Conservation (phyloP, 2,113 vertebrate genomes). For the Rhagologus leucostigma region DNA sequence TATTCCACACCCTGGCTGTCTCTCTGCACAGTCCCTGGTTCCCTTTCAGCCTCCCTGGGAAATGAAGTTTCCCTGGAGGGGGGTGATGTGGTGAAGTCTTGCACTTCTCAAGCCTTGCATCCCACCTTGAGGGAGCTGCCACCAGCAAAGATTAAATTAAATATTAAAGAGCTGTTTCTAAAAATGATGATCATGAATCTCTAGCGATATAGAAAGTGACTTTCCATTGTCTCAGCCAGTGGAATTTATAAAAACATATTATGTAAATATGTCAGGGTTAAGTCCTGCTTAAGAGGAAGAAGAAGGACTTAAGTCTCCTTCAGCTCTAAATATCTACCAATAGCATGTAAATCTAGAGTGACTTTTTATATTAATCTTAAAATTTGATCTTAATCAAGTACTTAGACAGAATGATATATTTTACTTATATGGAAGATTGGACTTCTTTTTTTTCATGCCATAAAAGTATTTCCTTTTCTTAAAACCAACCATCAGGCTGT, state of each 20-base stretch:
- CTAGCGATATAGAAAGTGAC: background rate
- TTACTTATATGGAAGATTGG: background rate
- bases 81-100: background rate
- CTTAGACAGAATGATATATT: background rate
- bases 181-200: fast-evolving
- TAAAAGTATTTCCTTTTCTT: background rate
- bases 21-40: background rate
- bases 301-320: background rate
- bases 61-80: background rate
- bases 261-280: background rate
- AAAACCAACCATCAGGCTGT: background rate
- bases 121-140: background rate
- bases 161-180: background rate
- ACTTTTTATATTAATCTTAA: background rate
- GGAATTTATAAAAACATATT: background rate
- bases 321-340: background rate
- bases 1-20: fast-evolving
- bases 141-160: background rate
- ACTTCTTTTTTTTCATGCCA: background rate
- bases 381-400: background rate
- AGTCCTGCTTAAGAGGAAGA: background rate
- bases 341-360: background rate
- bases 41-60: background rate
- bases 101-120: background rate
- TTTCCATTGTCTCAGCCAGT: background rate